Base-by-base conservation (phyloP, 2,888 invertebrate genomes). In the Chalcosyrphus nemorum region DNA sequence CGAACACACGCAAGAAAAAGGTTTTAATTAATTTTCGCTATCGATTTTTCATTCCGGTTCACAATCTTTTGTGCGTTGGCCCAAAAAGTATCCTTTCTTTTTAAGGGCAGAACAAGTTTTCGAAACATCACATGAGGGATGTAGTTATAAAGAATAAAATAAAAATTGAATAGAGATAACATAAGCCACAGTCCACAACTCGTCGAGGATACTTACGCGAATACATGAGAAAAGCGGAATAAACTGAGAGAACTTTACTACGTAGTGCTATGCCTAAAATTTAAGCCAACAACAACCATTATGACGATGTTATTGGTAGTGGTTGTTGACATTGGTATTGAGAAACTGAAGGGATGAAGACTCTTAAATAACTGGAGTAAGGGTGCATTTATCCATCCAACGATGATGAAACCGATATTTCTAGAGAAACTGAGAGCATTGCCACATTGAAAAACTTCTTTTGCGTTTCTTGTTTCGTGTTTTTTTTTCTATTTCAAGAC, bases 271-370 rank as follows among this genome's bases (percentile, higher is more conserved):
- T 72, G 17, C 38, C 56, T 17, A 70, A 68, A 52, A 71, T 50
- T 77, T 63, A 45, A 70, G 35, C 68, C 52, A 65, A 45, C 50
- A 17, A 81, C 57, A 54, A 68, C 65, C 29, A 61, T 38, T 29
- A 68, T 27, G 47, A 47, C 15, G 50, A 35, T 57, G 71, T 41
- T 72, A 17, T 35, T 78, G 66, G 72, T 82, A 71, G 78, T 84
- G 74, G 80, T 84, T 84, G 74, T 84, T 84, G 84, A 84, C 84
- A 84, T 84, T 84, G 84, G 84, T 84, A 75, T 78, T 70, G 74
- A 52, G 74, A 50, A 41, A 68, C 50, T 45, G 59, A 72, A 78
- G 38, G 66, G 81, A 70, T 70, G 50, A 71, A 81, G 35, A 52
- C 57, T 71, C 32, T 61, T 71, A 57, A 66, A 65, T 35, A 80